Conservation (phyloP, 2,113 vertebrate species). For the Climacteris rufus region DNA sequence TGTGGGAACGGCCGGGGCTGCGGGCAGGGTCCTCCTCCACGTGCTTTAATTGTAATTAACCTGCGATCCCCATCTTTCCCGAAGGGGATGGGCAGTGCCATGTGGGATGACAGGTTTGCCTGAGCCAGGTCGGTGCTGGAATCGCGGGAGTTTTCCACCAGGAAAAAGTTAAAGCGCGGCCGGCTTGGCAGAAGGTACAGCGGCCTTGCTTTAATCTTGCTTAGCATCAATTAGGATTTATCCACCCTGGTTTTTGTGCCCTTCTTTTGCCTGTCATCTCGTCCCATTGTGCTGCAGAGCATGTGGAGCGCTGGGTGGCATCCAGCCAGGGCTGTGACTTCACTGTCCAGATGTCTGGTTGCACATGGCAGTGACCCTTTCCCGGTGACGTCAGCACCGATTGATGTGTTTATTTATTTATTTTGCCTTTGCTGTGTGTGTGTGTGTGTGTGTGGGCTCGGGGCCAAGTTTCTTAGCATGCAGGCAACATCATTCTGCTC, state of each 20-base stretch:
- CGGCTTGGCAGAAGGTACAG: neutral
- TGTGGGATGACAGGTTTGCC: neutral
- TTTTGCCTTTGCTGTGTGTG: neutral
- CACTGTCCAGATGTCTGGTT: constrained; percentile 50
- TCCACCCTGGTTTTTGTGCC: neutral
- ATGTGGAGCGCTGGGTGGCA: neutral
- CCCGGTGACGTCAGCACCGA: constrained; percentile 4
- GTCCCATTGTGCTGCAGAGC: neutral
- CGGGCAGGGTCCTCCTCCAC: neutral
- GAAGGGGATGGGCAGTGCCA: neutral
- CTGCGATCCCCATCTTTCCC: neutral
- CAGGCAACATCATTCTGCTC: constrained; percentile 48
- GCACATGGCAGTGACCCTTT: constrained; percentile 45
- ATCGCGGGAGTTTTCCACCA: neutral
- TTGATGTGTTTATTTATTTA: constrained; percentile 45
- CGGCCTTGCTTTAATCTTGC: neutral
- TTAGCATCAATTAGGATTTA: neutral
- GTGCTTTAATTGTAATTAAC: rapidly evolving
- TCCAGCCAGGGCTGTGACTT: constrained; percentile 39
- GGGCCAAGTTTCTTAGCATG: constrained; percentile 1
- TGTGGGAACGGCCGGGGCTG: neutral
- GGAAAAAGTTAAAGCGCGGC: neutral
- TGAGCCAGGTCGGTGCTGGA: neutral
- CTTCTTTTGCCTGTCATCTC: neutral
- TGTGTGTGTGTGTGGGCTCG: neutral